Conservation (phyloP, 2,888 invertebrate species). For the Caenorhabditis sp. region DNA sequence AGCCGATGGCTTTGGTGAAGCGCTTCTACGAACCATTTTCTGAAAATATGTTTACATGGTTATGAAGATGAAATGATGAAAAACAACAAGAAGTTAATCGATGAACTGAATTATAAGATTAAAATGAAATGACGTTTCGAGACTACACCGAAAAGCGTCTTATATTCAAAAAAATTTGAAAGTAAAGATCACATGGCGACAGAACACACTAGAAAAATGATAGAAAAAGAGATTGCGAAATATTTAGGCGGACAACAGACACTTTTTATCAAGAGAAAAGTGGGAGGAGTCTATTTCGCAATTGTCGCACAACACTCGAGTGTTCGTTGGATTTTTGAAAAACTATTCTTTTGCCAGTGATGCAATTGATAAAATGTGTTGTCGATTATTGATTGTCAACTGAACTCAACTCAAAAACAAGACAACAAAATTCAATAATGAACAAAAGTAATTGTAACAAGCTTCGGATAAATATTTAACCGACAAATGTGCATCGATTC, state of each 20-base stretch:
- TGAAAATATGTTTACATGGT: background rate
- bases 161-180: background rate
- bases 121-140: background rate
- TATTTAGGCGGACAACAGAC: background rate
- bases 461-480: too few species aligned
- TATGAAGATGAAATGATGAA: too few species aligned
- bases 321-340: too few species aligned
- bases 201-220: background rate
- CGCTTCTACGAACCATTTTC: constrained; percentile 64
- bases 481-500: too few species aligned
- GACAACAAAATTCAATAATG: too few species aligned
- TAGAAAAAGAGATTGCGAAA: background rate
- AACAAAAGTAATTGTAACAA: too few species aligned
- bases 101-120: too few species aligned
- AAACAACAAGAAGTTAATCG: too few species aligned
- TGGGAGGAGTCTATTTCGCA: background rate
- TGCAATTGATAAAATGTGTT: too few species aligned
- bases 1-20: constrained; percentile 62
- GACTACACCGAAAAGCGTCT: background rate
- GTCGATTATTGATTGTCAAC: too few species aligned
- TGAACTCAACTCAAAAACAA: too few species aligned
- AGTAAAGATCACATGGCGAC: background rate
- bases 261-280: background rate
- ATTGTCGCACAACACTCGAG: background rate
- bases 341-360: too few species aligned